Conservation (phyloP, 1,140 invertebrate species). For the Helicoverpa armigera region DNA sequence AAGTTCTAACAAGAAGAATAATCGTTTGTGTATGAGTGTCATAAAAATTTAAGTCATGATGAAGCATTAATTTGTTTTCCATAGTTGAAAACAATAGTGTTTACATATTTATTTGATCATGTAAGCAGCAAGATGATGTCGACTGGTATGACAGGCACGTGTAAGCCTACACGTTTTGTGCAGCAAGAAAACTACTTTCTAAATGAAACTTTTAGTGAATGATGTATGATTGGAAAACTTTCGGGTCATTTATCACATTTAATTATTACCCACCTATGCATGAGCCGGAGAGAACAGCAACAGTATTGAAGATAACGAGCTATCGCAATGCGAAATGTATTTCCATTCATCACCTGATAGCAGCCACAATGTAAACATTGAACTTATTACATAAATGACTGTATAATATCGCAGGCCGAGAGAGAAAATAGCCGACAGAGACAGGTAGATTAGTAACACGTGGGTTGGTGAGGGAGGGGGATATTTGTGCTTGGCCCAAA, state of each 20-base stretch:
- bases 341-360: slow-evolving; percentile 67
- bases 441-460: slow-evolving; percentile 53
- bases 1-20: not conserved
- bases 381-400: slow-evolving; percentile 79
- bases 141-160: not conserved
- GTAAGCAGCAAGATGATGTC: not conserved
- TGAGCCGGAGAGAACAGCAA: slow-evolving; percentile 8
- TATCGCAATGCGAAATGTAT: slow-evolving; percentile 55
- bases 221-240: not conserved
- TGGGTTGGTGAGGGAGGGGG: slow-evolving; percentile 60
- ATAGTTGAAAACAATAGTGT: slow-evolving; percentile 1
- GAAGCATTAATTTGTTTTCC: not conserved
- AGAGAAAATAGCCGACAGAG: slow-evolving; percentile 59
- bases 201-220: not conserved
- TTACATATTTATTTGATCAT: not conserved
- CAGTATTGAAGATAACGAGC: slow-evolving; percentile 41
- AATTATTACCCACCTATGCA: slow-evolving; percentile 47
- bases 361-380: slow-evolving; percentile 77
- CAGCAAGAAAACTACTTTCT: not conserved
- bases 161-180: not conserved
- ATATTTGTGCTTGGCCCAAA: slow-evolving; percentile 75
- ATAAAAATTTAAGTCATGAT: not conserved
- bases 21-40: not conserved
- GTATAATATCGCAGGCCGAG: slow-evolving; percentile 53
- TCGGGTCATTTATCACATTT: not conserved